Evolutionary conservation across 2,797 vertebrate genomes (phyloP), one percentile per base, ranked within the genome.

Genomic region (Echeneis naucrates): DNA sequence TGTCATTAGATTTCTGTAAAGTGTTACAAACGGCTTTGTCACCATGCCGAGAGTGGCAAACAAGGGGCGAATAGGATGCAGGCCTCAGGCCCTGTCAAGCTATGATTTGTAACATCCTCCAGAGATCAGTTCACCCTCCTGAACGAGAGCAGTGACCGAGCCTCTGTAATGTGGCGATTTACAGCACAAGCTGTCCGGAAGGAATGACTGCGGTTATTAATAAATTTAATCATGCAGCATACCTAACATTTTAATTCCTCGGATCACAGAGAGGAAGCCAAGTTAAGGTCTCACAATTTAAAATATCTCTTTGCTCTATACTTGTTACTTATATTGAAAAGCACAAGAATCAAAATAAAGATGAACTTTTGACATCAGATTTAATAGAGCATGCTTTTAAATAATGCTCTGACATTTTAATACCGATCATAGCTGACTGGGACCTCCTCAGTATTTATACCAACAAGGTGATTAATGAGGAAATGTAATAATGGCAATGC

Each of bases 391-490:
- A 52, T 54, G 58, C 44, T 51, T 52, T 60, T 32, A 11, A 56
- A 61, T 30, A 68, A 78, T 40, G 16, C 32, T 66, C 11, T 54
- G 47, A 75, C 62, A 59, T 71, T 87, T 54, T 72, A 72, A 91
- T 88, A 59, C 73, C 64, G 24, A 48, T 66, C 81, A 78, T 86
- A 81, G 66, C 81, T 78, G 53, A 80, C 77, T 60, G 81, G 61
- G 87, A 79, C 62, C 48, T 68, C 62, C 56, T 6, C 33, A 68
- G 79, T 86, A 89, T 89, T 87, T 89, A 88, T 92, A 91, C 83
- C 82, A 82, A 77, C 55, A 23, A 65, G 78, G 87, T 91, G 92
- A 92, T 89, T 88, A 88, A 93, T 90, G 85, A 84, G 64, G 88
- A 92, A 89, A 91, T 83, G 81, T 71, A 87, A 81, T 86, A 88